Base-by-base conservation (phyloP, 2,888 invertebrate species). In the Temnothorax unifasciatus region DNA sequence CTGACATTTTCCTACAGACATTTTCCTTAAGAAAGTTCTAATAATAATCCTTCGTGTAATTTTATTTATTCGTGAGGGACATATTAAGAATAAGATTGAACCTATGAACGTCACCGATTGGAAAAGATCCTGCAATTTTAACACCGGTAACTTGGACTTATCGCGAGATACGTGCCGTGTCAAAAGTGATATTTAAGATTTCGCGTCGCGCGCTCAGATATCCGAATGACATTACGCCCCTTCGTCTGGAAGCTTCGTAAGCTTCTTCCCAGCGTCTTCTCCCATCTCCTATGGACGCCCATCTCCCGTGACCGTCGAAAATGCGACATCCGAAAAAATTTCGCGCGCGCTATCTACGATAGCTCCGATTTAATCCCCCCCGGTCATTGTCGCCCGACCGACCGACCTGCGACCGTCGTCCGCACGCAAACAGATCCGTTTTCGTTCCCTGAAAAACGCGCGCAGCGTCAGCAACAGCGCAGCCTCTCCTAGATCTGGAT, bases 361-460 rank as follows among this genome's bases (percentile, higher is more conserved):
- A 13, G 41, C 11, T n/a, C 25, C 73, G 41, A 41, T 68, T 25
- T 25, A 41, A 41, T 18, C 73, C 9, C 59, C n/a, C 8, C 25
- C 71, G 44, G 71, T 69, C 71, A 69, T 79, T 69, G 69, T 69
- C 77, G 18, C 6, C 47, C n/a, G 64, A 47, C 38, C 54, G n/a
- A 34, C 29, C 25, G 25, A 25, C 25, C 25, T 1, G 25, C 25
- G 25, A 25, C 25, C 25, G 25, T 25, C 25, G 25, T 25, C 25
- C 29, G 3, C 38, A 34, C 34, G 83, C 66, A 79, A 47, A 50
- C 76, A 25, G 44, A 47, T 50, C 44, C 38, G 25, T 47, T 61
- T 68, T 54, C 44, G 41, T 68, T 82, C 50, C 18, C 11, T 66
- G 57, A 29, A 29, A 83, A 47, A 82, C 52, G 82, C 44, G 21